These are phyloP conservation scores for Muscicapa comitata DNA, from an alignment of 2,797 vertebrate genomes.

Conservation along the genomic window DNA sequence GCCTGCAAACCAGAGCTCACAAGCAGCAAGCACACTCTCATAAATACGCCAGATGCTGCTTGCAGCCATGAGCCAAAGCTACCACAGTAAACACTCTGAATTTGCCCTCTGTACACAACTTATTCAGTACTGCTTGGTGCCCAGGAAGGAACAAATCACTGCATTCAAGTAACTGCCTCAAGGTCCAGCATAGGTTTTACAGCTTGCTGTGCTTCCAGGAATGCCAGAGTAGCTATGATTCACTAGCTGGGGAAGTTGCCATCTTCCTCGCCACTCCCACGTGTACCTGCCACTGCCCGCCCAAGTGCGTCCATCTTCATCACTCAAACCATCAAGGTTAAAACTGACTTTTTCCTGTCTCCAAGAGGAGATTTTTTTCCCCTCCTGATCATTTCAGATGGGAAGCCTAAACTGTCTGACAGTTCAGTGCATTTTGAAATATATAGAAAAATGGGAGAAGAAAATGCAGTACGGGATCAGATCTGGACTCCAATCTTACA, in stretches of 20 bases:
- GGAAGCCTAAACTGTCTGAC: neutral
- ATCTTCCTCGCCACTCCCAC: neutral
- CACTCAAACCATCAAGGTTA: neutral
- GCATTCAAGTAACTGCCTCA: neutral
- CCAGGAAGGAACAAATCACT: neutral
- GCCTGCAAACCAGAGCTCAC: neutral
- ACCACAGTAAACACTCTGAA: neutral
- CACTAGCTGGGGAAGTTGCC: neutral
- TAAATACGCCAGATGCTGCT: neutral
- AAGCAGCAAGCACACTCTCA: neutral
- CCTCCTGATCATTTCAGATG: neutral
- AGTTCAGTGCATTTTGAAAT: neutral
- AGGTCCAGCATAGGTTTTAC: neutral
- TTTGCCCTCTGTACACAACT: neutral
- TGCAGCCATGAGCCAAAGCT: neutral
- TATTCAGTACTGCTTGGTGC: neutral
- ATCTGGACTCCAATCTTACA: accelerated
- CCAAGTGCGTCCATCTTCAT: accelerated
- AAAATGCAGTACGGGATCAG: neutral
- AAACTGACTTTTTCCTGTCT: neutral
- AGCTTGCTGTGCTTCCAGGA: neutral
- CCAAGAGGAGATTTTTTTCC: accelerated
- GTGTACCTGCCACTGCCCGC: neutral
- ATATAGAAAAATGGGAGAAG: neutral
- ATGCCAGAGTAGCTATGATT: neutral